Evolutionary conservation across 1,140 invertebrate species (phyloP), one percentile per base, ranked within the genome.

Genomic region (Pogonomyrmex californicus): DNA sequence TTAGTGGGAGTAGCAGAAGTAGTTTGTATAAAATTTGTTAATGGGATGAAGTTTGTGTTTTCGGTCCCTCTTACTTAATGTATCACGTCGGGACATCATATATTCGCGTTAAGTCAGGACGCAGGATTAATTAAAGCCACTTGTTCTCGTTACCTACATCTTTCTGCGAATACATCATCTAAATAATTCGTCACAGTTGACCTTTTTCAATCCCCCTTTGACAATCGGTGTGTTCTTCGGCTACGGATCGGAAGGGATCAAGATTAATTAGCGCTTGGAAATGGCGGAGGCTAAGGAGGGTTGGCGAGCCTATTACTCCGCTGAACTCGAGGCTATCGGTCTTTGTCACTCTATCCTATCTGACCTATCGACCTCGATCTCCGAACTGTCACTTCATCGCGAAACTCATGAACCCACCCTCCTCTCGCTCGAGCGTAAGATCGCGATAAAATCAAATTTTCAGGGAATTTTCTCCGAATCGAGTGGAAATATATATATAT

Each of bases 331-430:
- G 47, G 54, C 79, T 62, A 83, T 83, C 79, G 44, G n/a, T 83
- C 79, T 83, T 83, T 83, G 79, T 83, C 79, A 60, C 17, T 60
- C 51, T 82, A 36, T 58, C 79, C 56, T 71, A 60, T 58, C 54
- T 75, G 51, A 75, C 56, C 68, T 83, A 83, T 75, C 68, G 56
- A 83, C 79, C 68, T 47, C 79, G 41, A 83, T 83, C 56, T 83
- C 44, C 79, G 54, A 44, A 23, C 54, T 83, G 68, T 49, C 79
- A 49, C 41, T 79, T 66, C 36, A 33, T 66, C 60, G 33, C 44
- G 60, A 79, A 51, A 51, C 51, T 54, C 58, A 58, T 17, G 17
- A 62, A 38, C 30, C 36, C 44, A 14, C n/a, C 41, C 12, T 36
- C 36, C 9, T 38, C 41, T 62, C 65, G n/a, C 36, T 60, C 66